These are phyloP conservation scores for Tor tambroides DNA, from an alignment of 2,113 vertebrate species.

Conservation along the genomic window DNA sequence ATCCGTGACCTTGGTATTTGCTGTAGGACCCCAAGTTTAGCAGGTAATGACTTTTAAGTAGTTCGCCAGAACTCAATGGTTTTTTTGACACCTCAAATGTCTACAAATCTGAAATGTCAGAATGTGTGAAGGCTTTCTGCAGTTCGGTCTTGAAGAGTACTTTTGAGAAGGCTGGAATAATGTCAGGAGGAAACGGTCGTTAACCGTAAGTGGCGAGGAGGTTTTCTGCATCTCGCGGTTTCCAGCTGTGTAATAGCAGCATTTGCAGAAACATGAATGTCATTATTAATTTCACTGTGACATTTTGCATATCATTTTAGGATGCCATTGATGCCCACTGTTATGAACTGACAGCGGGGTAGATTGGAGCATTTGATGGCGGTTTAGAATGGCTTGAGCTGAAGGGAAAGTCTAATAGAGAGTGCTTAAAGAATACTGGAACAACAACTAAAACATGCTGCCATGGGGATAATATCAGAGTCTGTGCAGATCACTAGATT, in stretches of 20 bases:
- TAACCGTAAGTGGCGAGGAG: constrained; percentile 16
- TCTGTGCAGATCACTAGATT: constrained; percentile 8
- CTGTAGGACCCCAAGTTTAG: constrained; percentile 32
- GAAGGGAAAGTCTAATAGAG: background rate
- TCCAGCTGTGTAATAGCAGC: constrained; percentile 52
- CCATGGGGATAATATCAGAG: constrained; percentile 9
- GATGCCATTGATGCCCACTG: constrained; percentile 25
- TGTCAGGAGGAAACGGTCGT: constrained; percentile 8
- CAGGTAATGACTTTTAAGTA: constrained; percentile 62
- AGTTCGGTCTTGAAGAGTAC: constrained; percentile 18
- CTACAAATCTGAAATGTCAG: constrained; percentile 54
- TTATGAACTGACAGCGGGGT: constrained; percentile 43
- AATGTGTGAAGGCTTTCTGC: constrained; percentile 19
- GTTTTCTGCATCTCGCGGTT: constrained; percentile 30
- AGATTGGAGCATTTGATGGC: background rate
- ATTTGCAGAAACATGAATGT: constrained; percentile 52
- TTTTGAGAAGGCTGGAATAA: constrained; percentile 34
- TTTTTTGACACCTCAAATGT: constrained; percentile 56
- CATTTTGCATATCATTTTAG: constrained; percentile 56
- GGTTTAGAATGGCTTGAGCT: constrained; percentile 3
- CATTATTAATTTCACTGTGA: constrained; percentile 59
- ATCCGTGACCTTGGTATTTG: constrained; percentile 59
- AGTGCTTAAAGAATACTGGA: background rate
- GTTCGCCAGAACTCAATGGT: constrained; percentile 40
- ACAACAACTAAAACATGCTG: constrained; percentile 36